Evolutionary conservation across 2,888 invertebrate species (phyloP).

Genomic region (Lepetodrilus schrolli): DNA sequence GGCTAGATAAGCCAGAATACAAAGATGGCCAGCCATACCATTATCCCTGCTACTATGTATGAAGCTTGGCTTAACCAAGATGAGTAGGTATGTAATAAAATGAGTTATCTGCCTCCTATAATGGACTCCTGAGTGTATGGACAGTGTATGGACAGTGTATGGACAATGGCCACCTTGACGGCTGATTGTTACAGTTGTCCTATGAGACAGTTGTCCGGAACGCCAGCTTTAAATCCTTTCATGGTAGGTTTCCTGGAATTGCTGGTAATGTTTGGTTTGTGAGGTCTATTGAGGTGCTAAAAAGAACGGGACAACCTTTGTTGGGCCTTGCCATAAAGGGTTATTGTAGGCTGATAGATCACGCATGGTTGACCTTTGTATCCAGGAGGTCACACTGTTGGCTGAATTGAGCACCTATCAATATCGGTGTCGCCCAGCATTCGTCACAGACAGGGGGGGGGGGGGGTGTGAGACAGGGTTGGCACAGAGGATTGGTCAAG

Average conservation of each 20-base stretch:
- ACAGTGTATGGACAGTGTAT: too few relatives aligned
- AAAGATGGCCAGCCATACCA: too few relatives aligned
- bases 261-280: constrained; percentile 7
- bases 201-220: not conserved
- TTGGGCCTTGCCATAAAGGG: not conserved
- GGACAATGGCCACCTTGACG: not conserved
- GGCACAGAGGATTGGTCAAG: not conserved
- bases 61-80: not conserved
- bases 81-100: constrained; percentile 10
- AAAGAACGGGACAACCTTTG: constrained; percentile 25
- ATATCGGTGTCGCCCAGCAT: too few relatives aligned
- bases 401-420: too few relatives aligned
- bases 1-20: too few relatives aligned
- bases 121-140: not conserved
- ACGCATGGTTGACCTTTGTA: not conserved
- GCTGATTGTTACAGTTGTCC: not conserved
- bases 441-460: not conserved
- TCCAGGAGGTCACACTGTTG: not conserved
- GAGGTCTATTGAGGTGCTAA: constrained; percentile 9
- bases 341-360: constrained; percentile 9
- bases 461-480: not conserved
- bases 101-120: not conserved
- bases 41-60: too few relatives aligned
- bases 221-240: not conserved
- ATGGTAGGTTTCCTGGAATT: constrained; percentile 16